phyloP scores from a whole-genome alignment of 2,797 vertebrate species.

The Anniella stebbinsi region DNA sequence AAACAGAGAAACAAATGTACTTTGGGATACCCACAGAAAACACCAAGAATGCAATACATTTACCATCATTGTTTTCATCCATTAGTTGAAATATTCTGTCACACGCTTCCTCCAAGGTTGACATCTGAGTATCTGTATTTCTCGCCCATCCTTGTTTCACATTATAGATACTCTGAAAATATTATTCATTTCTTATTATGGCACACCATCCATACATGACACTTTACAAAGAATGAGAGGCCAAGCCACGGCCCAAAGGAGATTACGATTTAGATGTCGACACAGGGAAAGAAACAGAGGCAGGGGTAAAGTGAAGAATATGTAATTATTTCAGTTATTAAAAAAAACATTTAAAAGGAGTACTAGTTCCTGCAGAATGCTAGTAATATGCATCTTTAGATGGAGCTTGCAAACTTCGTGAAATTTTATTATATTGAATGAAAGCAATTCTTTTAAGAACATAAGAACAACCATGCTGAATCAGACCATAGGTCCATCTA shows the following conservation, averaged over 20 bases:
- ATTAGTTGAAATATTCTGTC: constrained; percentile 79
- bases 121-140: not conserved
- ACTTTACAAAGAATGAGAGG: not conserved
- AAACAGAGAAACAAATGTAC: not conserved
- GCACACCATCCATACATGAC: not conserved
- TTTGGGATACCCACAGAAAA: not conserved
- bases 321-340: too few relatives aligned
- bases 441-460: not conserved
- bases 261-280: not conserved
- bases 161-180: constrained; percentile 61
- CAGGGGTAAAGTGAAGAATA: too few relatives aligned
- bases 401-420: not conserved
- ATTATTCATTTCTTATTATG: not conserved
- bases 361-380: not conserved
- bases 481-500: too few relatives aligned
- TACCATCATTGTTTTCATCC: constrained; percentile 82
- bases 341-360: not conserved
- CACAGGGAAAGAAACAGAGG: not conserved
- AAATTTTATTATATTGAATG: not conserved
- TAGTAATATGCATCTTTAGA: not conserved
- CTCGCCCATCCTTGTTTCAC: constrained; percentile 67
- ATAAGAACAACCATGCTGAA: too few relatives aligned
- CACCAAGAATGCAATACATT: not conserved
- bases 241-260: too few relatives aligned
- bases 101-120: constrained; percentile 70